These are phyloP conservation scores for Ia io DNA, from an alignment of 2,113 vertebrate genomes.

Conservation along the genomic window DNA sequence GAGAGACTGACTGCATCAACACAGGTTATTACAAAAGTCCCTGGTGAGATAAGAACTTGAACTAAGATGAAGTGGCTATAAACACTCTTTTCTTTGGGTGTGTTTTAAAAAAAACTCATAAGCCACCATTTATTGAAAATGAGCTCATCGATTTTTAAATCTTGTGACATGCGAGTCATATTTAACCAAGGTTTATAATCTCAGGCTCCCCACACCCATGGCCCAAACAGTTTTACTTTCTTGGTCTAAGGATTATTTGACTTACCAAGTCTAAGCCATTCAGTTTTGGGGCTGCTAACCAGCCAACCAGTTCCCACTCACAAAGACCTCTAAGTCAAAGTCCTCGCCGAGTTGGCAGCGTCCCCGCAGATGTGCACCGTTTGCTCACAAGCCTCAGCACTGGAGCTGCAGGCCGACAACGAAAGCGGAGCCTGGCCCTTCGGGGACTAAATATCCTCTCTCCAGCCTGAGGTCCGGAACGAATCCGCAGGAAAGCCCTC, in stretches of 20 bases:
- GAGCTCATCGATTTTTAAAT: background rate
- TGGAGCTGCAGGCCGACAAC: background rate
- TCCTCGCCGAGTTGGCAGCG: background rate
- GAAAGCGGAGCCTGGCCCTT: background rate
- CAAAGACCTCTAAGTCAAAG: background rate
- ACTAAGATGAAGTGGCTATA: background rate
- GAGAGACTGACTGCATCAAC: background rate
- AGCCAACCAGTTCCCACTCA: background rate
- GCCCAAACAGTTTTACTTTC: background rate
- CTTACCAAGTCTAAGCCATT: background rate
- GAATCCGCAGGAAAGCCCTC: background rate
- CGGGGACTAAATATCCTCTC: background rate
- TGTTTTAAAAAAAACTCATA: background rate
- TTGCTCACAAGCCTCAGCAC: background rate
- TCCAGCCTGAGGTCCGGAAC: background rate
- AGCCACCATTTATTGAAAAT: background rate
- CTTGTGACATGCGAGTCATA: background rate
- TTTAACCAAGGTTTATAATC: background rate
- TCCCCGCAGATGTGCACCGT: background rate
- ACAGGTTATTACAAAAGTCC: background rate
- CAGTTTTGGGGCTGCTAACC: background rate
- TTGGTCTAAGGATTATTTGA: background rate
- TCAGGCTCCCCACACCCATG: background rate
- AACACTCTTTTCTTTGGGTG: background rate
- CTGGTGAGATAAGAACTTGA: background rate